phyloP scores from a whole-genome alignment of 2,113 vertebrate genomes.

The Thinocorus orbignyianus region DNA sequence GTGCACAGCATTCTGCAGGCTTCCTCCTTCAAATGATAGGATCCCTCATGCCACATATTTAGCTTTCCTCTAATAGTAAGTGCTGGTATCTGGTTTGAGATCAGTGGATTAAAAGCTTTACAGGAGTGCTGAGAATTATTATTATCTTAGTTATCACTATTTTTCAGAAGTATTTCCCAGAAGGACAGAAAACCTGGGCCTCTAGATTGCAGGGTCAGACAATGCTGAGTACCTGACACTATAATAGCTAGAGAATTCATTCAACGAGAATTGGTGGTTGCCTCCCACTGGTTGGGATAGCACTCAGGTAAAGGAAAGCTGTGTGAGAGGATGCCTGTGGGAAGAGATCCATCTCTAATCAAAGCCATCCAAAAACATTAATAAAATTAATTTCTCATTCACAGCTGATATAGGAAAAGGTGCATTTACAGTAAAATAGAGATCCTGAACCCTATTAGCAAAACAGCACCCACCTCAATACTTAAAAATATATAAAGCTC shows the following conservation, averaged over 20 bases:
- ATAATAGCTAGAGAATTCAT: slow-evolving; percentile 15
- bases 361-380: background rate
- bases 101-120: slow-evolving; percentile 63
- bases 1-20: background rate
- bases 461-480: background rate
- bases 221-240: slow-evolving; percentile 7
- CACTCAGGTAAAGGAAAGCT: background rate
- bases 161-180: slow-evolving; percentile 34
- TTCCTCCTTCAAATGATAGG: slow-evolving; percentile 1
- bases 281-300: background rate
- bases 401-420: background rate
- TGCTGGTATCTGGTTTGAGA: slow-evolving; percentile 24
- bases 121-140: slow-evolving; percentile 49
- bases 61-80: slow-evolving; percentile 1
- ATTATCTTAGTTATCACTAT: slow-evolving; percentile 60
- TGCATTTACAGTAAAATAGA: background rate
- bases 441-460: background rate
- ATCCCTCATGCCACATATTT: background rate
- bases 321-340: background rate
- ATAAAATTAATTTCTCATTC: slow-evolving; percentile 35
- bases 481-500: background rate
- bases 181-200: slow-evolving; percentile 3
- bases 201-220: slow-evolving; percentile 47
- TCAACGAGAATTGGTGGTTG: background rate
- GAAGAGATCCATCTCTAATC: background rate